Base-by-base conservation (phyloP, 2,113 vertebrate species). In the Epinephelus fuscoguttatus region DNA sequence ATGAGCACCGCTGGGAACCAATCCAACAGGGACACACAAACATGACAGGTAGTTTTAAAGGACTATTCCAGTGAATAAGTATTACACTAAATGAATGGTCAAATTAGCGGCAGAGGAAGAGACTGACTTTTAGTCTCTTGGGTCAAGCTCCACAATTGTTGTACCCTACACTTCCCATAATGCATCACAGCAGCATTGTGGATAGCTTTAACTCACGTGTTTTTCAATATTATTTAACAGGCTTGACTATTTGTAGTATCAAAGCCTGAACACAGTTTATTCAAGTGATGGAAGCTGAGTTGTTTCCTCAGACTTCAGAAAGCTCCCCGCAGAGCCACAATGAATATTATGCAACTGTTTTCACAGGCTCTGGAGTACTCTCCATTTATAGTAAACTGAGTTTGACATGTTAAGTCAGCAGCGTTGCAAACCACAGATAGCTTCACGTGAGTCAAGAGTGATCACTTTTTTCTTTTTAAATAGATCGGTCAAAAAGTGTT, bases 1-100 rank as follows among this genome's bases (percentile, higher is more conserved):
- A 84, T 86, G 85, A 88, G 83, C 30, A 62, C 77, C 56, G 1
- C 7, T 9, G 77, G 80, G 80, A 86, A 14, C 50, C 50, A 50
- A 75, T 75, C 49, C 64, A 77, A 47, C 45, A 14, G 84, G 67
- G 77, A 78, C 40, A 30, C 53, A 25, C 52, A 42, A 15, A 72
- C 70, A 62, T 50, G 53, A 30, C 69, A 50, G 45, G 40, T 56
- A 13, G 2, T 45, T 57, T 78, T 78, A 47, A 64, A 47, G 53
- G 69, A n/a, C 7, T 52, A 47, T 40, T 68, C 9, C 3, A 21
- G 40, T 45, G 27, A 57, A 23, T 66, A 6, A 17, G 21, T 21
- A 4, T 75, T 25, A 61, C 6, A 21, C 9, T 19, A 6, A 6
- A 17, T 30, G 2, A 53, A 42, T 8, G 13, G 5, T 62, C 1